A percentile compares a stretch with the other conserved stretches of the same genome.
These are phyloP conservation scores for Neocrepidodera transversa DNA, from an alignment of 2,888 invertebrate species.

Conservation along the genomic window DNA sequence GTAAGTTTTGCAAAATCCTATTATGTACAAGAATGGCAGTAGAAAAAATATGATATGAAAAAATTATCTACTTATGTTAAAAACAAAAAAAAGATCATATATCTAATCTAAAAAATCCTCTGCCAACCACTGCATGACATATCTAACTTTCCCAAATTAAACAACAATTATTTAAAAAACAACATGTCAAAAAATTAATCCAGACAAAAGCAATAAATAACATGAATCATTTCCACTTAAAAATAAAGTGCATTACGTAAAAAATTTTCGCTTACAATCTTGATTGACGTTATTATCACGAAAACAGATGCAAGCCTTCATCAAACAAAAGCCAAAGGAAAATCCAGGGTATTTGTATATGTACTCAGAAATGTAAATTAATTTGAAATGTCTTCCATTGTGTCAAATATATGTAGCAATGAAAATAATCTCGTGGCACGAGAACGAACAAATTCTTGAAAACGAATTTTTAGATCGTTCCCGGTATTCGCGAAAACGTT, in stretches of 20 bases:
- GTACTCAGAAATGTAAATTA: not conserved
- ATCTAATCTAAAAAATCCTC: too few relatives aligned
- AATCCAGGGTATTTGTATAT: not conserved
- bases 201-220: not conserved
- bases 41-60: too few relatives aligned
- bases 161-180: not conserved
- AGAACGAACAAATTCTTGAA: not conserved
- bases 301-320: not conserved
- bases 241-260: not conserved
- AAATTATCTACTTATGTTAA: too few relatives aligned
- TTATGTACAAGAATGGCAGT: too few relatives aligned
- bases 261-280: not conserved
- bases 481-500: not conserved
- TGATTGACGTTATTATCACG: slow-evolving; percentile 1
- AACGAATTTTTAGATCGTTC: not conserved
- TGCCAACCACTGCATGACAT: too few relatives aligned
- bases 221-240: not conserved
- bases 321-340: not conserved
- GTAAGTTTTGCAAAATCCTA: too few relatives aligned
- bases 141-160: not conserved
- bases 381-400: not conserved
- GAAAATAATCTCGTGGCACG: not conserved
- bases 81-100: too few relatives aligned
- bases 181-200: not conserved
- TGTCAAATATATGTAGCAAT: not conserved